Percentiles rank a stretch among this genome's conserved stretches.
These are phyloP conservation scores for Cynopterus sphinx DNA, from an alignment of 2,797 vertebrate genomes.

Conservation along the genomic window DNA sequence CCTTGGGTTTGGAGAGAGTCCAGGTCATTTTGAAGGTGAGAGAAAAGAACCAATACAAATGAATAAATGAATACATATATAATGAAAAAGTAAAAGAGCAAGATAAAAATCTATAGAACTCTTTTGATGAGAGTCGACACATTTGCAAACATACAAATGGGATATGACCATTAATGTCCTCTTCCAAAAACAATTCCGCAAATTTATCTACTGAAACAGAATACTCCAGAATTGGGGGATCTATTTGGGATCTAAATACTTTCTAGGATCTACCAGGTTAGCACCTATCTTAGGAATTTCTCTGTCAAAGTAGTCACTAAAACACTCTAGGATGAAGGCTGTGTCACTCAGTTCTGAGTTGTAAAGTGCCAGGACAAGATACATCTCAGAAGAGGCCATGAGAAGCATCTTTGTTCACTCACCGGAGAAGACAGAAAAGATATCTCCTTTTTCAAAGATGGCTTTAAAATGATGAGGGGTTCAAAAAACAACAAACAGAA, in stretches of 20 bases:
- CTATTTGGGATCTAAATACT: background rate
- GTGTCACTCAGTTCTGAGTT: accelerated
- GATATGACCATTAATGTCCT: background rate
- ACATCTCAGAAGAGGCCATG: accelerated
- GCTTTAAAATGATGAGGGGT: constrained; percentile 9
- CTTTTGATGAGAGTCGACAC: background rate
- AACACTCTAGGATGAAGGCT: background rate
- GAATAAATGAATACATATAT: background rate
- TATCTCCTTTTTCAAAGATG: background rate
- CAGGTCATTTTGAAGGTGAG: background rate
- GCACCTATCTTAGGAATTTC: background rate
- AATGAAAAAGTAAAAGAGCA: background rate
- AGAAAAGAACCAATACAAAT: constrained; percentile 24
- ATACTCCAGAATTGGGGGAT: background rate
- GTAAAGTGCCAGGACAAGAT: accelerated
- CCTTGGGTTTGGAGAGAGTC: background rate
- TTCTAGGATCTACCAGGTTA: background rate
- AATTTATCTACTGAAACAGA: constrained; percentile 7
- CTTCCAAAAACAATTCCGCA: background rate
- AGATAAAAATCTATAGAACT: constrained; percentile 55
- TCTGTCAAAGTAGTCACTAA: background rate
- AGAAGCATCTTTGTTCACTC: background rate
- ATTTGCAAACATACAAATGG: constrained; percentile 60
- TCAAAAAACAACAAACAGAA: background rate
- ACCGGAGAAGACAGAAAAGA: background rate